Conservation (phyloP, 2,113 vertebrate genomes). For the Gasterosteus aculeatus region DNA sequence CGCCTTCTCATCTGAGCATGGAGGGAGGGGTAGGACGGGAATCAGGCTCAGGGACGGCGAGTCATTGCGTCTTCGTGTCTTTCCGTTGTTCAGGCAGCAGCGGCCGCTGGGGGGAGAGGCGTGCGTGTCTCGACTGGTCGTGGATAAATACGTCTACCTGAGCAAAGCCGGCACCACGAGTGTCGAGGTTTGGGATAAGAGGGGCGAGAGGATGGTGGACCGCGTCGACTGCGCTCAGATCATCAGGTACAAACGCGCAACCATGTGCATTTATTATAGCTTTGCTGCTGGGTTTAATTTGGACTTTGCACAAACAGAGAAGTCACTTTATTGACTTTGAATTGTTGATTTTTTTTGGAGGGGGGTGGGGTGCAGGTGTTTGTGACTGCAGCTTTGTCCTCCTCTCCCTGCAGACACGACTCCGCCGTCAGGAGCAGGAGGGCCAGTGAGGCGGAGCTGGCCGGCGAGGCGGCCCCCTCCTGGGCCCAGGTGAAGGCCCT, state of each 20-base stretch:
- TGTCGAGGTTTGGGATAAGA: slow-evolving; percentile 96
- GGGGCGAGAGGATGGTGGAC: slow-evolving; percentile 87
- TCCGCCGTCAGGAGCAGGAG: slow-evolving; percentile 67
- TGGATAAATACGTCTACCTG: slow-evolving; percentile 90
- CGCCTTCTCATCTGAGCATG: too few relatives aligned
- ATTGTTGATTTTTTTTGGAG: too few relatives aligned
- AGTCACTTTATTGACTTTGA: too few relatives aligned
- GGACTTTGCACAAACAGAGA: too few relatives aligned
- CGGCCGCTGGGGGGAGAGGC: slow-evolving; percentile 80
- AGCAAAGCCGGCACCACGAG: slow-evolving; percentile 88
- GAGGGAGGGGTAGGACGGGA: too few relatives aligned
- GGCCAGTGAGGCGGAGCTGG: slow-evolving; percentile 38
- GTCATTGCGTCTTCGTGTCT: neutral
- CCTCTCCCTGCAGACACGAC: slow-evolving; percentile 72
- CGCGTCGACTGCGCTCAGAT: slow-evolving; percentile 89
- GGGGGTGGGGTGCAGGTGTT: neutral
- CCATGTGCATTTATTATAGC: neutral
- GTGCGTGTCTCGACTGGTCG: slow-evolving; percentile 88
- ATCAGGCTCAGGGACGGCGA: too few relatives aligned
- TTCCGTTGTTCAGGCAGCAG: slow-evolving; percentile 62
- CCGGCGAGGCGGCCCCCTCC: slow-evolving; percentile 23
- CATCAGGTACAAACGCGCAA: slow-evolving; percentile 82
- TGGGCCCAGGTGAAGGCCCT: slow-evolving; percentile 90
- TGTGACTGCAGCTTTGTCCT: neutral
- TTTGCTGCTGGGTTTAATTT: neutral